Base-by-base conservation (phyloP, 2,888 invertebrate genomes). In the Aethes cnicana region DNA sequence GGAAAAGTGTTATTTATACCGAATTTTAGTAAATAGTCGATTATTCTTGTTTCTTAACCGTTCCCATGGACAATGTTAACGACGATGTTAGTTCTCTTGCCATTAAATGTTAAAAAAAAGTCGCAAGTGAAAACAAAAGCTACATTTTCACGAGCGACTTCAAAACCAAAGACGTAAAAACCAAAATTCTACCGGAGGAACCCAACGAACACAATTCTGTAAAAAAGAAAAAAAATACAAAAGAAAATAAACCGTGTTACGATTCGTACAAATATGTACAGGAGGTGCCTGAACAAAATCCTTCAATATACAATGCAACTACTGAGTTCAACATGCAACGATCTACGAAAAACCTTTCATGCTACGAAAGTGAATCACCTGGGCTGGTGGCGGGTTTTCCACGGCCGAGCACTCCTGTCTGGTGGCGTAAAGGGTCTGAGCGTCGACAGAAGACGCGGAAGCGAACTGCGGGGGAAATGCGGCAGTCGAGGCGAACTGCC, bases 161-260 rank as follows among this genome's bases (percentile, higher is more conserved):
- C 63, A 61, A 59, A 60, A 59, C 64, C 58, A 64, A 66, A 68
- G 66, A 66, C n/a, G 62, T 61, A 72, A 75, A 83, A 78, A 77
- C 77, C 70, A 79, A 81, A n/a, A 79, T 66, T 81, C 85, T 84
- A 86, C 85, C 85, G 81, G 84, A 84, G 80, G 73, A 75, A 80
- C 86, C 86, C 84, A 86, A 81, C 63, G 72, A 73, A 77, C 78
- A 83, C 75, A 84, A 66, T 61, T 78, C 83, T 84, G 81, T 64
- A 82, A 84, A 84, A 76, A 74, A 72, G 71, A 70, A 71, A 72
- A 72, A 70, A 58, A 65, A 62, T 60, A 64, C 57, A 70, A 68
- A 68, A 64, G 74, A 64, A 68, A 72, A 65, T 64, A 68, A 66
- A 60, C 44, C 57, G 63, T 61, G 44, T 61, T 57, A 60, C 42